phyloP scores from a whole-genome alignment of 1,140 invertebrate genomes.

The Telenomus remus region DNA sequence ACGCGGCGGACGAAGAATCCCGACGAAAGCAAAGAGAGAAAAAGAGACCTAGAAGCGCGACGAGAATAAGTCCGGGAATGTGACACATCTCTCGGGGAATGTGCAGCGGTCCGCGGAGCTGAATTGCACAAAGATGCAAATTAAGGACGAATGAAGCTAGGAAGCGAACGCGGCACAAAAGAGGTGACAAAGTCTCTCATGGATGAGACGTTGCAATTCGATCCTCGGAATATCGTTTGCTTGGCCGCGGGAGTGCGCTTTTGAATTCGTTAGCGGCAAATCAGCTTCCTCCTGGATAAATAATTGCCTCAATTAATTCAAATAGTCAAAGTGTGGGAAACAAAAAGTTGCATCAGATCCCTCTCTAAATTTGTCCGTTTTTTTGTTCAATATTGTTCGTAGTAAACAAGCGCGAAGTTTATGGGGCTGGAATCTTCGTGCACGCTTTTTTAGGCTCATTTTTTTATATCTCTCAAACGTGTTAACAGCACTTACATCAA shows the following conservation, averaged over 20 bases:
- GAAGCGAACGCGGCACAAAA: neutral
- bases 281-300: neutral
- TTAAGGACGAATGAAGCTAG: constrained; percentile 1
- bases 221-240: constrained; percentile 11
- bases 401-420: constrained; percentile 26
- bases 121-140: constrained; percentile 25
- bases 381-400: constrained; percentile 32
- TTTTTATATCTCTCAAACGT: constrained; percentile 25
- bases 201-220: neutral
- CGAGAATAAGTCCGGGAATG: constrained; percentile 3
- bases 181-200: neutral
- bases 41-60: constrained; percentile 1
- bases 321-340: neutral
- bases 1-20: constrained; percentile 5
- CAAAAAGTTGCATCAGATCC: constrained; percentile 2
- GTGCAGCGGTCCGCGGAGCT: neutral
- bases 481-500: constrained; percentile 10
- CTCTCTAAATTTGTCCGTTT: too few species aligned
- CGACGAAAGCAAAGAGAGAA: neutral
- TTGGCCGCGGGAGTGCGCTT: neutral
- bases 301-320: neutral
- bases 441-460: constrained; percentile 23
- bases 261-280: constrained; percentile 8
- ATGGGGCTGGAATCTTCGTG: constrained; percentile 10
- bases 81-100: constrained; percentile 6